Base-by-base conservation (phyloP, 2,888 invertebrate genomes). In the Adelognathus sp. region DNA sequence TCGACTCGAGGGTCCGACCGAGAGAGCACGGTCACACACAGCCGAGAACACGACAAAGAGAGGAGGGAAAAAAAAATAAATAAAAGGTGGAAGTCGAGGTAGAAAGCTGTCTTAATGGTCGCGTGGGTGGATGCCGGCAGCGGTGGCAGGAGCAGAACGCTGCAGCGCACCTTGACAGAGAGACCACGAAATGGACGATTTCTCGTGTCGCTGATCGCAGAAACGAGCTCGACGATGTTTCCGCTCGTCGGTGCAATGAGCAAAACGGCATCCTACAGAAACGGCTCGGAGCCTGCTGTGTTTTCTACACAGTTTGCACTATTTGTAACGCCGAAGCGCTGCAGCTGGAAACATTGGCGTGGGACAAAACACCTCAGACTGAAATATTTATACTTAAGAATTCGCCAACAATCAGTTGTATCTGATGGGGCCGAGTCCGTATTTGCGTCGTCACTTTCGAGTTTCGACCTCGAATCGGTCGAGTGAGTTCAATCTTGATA, bases 51-150 rank as follows among this genome's bases (percentile, higher is more conserved):
- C 24, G 7, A 1, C 9, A 16, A 5, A 46, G 39, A 27, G 29
- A 5, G 36, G 39, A 46, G 70, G 76, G 76, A 80, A 50, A 76
- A 69, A 79, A 76, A 79, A 67, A 80, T 24, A 39, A 52, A 58
- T 11, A 27, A 61, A 44, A 21, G 69, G 64, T 52, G n/a, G 67
- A 70, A 71, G 67, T 41, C 41, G 66, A 75, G 79, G 66, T 50
- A 69, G 78, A 78, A 61, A 74, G 64, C 64, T 76, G 75, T 79
- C 83, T 84, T 86, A 88, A 88, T 86, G 86, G 87, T 74, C 84
- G 86, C 86, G 88, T 86, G 84, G 85, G 86, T 85, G 87, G 81
- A 81, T 80, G 82, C 80, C 82, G 81, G 82, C 79, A 81, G 79
- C 82, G 79, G 80, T 83, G 79, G 74, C 74, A 74, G 66, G 56